Evolutionary conservation across 1,140 invertebrate species (phyloP), one percentile per base, ranked within the genome.

Genomic region (Sinella curviseta): DNA sequence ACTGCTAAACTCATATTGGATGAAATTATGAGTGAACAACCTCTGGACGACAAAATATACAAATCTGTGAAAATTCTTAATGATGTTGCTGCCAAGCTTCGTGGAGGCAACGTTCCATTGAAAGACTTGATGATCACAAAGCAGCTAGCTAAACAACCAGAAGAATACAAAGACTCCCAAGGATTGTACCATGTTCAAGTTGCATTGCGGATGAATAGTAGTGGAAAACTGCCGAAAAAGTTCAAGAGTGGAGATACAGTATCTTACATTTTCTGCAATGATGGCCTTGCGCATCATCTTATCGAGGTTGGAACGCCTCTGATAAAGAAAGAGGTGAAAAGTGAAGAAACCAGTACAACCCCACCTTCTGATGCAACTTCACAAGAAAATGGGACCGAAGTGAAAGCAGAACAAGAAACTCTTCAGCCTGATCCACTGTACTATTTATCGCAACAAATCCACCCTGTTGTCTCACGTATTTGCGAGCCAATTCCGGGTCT

Each of bases 401-500:
- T 94, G 33, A 95, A 95, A 84, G 87, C 83, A 57, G 92, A 90
- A 74, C 90, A 88, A 8, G 89, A 90, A 78, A 87, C 87, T 48
- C 87, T 96, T 0, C 93, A 92, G 87, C 89, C 95, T 20, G 96
- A 97, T 86, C 88, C 90, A 1, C 90, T 91, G 78, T 97, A 97
- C 87, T 97, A 97, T 87, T 86, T 97, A 67, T 88, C 91, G 0
- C 92, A 94, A 85, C 95, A 97, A 88, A 90, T 99, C 34, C 95
- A 98, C 86, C 97, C 97, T 0, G 96, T 99, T 0, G 91, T 99
- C 76, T 92, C 94, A 20, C 90, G 98, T 79, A 92, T 99, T 82
- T 97, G 95, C 85, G 96, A 98, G 81, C 97, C 97, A 20, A 95
- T 99, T 36, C 95, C 98, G 83, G 96, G 95, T 1, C 94, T 95